Evolutionary conservation across 2,797 vertebrate genomes (phyloP).

Genomic region (Iguana delicatissima): DNA sequence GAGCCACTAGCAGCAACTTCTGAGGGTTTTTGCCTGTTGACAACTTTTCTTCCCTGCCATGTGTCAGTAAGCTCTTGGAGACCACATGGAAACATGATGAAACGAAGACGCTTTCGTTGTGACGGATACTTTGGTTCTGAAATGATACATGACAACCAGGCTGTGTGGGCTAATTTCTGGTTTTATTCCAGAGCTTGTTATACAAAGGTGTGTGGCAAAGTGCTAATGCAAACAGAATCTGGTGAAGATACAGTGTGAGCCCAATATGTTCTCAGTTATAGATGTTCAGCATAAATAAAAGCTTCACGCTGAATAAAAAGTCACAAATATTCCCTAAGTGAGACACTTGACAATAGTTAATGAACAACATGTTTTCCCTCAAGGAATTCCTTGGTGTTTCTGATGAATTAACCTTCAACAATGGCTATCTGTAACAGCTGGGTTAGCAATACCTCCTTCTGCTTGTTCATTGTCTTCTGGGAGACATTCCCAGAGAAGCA

Average conservation of each 20-base stretch:
- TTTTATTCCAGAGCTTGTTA: conserved; percentile 68
- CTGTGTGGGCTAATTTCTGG: not conserved
- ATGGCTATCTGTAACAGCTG: not conserved
- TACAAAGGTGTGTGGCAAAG: conserved; percentile 24
- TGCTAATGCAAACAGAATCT: not conserved
- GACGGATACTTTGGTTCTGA: not conserved
- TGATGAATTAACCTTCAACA: not conserved
- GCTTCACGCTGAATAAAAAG: not conserved
- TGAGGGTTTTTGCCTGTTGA: no score
- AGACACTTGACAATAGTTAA: conserved; percentile 3
- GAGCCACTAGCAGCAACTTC: no score
- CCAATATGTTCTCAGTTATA: not conserved
- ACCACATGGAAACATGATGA: not conserved
- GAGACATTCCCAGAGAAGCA: not conserved
- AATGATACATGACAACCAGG: not conserved
- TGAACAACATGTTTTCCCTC: conserved; percentile 6
- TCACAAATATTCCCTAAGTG: not conserved
- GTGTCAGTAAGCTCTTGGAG: not conserved
- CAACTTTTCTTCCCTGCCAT: not conserved
- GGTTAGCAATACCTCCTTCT: not conserved
- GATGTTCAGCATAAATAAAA: conserved; percentile 6
- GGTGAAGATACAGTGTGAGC: conserved; percentile 14
- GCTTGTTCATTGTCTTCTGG: conserved; percentile 8
- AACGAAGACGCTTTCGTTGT: not conserved
- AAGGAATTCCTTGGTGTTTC: not conserved